Conservation (phyloP, 1,140 invertebrate species). For the Drosophila saltans region DNA sequence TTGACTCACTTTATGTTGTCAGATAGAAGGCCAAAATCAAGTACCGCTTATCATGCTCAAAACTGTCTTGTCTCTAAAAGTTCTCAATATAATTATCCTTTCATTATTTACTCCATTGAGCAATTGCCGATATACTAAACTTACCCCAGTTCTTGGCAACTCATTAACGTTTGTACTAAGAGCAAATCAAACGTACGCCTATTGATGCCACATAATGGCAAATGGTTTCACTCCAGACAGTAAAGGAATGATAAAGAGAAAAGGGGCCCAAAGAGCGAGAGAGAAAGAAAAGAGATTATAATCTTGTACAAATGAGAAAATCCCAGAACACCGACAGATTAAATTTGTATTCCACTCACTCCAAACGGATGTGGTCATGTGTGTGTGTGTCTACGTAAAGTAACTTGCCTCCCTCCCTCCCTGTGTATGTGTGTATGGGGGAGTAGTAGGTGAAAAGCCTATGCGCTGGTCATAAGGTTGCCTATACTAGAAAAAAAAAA, state of each 20-base stretch:
- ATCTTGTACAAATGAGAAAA: conserved; percentile 76
- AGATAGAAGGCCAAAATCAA: too few species aligned
- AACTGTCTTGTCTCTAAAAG: too few species aligned
- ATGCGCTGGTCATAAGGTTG: conserved; percentile 45
- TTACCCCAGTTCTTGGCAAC: conserved; percentile 56
- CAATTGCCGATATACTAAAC: background rate
- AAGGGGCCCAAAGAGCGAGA: background rate
- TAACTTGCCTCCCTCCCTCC: conserved; percentile 47
- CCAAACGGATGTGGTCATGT: conserved; percentile 67
- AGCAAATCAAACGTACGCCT: conserved; percentile 44
- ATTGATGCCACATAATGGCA: conserved; percentile 54
- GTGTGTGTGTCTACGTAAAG: conserved; percentile 39
- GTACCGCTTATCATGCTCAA: too few species aligned
- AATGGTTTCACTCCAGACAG: conserved; percentile 17
- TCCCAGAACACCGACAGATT: conserved; percentile 76
- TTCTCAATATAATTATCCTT: too few species aligned
- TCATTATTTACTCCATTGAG: too few species aligned
- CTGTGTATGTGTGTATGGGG: conserved; percentile 7
- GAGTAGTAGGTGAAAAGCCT: background rate
- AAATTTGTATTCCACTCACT: conserved; percentile 76
- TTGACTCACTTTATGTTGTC: too few species aligned
- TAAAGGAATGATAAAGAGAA: background rate
- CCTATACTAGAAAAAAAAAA: conserved; percentile 26
- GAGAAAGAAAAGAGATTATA: conserved; percentile 54
- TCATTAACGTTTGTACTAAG: conserved; percentile 58